phyloP scores from a whole-genome alignment of 2,797 vertebrate species.

The Enteromius mattozi region DNA sequence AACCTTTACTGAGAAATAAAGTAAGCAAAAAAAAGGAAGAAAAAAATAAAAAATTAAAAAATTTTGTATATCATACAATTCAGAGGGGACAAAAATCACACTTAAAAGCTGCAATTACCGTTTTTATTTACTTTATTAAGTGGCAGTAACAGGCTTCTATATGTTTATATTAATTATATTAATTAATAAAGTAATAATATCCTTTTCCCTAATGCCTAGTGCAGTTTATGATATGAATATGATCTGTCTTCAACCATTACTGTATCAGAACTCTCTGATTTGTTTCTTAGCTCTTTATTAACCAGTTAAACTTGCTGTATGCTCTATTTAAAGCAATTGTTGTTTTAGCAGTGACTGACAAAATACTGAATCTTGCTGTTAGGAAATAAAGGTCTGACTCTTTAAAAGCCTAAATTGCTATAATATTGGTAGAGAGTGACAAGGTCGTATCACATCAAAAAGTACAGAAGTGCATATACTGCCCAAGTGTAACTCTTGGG shows the following conservation, averaged over 20 bases:
- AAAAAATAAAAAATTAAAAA: too few relatives aligned
- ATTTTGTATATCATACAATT: neutral
- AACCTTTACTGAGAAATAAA: neutral
- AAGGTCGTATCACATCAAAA: slow-evolving; percentile 64
- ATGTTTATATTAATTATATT: too few relatives aligned
- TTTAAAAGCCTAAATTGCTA: slow-evolving; percentile 63
- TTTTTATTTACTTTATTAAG: neutral
- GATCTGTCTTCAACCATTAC: neutral
- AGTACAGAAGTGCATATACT: slow-evolving; percentile 59
- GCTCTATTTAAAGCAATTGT: slow-evolving; percentile 59
- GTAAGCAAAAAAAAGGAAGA: too few relatives aligned
- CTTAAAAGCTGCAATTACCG: neutral
- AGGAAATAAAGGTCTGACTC: slow-evolving; percentile 63
- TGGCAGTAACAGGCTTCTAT: neutral
- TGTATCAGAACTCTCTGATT: slow-evolving; percentile 48
- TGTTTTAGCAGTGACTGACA: slow-evolving; percentile 61
- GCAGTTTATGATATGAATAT: slow-evolving; percentile 20
- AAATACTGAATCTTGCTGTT: slow-evolving; percentile 57
- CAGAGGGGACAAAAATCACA: too few relatives aligned
- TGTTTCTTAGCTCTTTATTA: neutral
- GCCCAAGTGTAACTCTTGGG: slow-evolving; percentile 67
- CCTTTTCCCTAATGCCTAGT: neutral
- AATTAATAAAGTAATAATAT: too few relatives aligned
- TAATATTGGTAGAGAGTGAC: slow-evolving; percentile 60
- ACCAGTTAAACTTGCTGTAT: slow-evolving; percentile 34